phyloP scores from a whole-genome alignment of 1,140 invertebrate species.

The Potamilus streckersoni region DNA sequence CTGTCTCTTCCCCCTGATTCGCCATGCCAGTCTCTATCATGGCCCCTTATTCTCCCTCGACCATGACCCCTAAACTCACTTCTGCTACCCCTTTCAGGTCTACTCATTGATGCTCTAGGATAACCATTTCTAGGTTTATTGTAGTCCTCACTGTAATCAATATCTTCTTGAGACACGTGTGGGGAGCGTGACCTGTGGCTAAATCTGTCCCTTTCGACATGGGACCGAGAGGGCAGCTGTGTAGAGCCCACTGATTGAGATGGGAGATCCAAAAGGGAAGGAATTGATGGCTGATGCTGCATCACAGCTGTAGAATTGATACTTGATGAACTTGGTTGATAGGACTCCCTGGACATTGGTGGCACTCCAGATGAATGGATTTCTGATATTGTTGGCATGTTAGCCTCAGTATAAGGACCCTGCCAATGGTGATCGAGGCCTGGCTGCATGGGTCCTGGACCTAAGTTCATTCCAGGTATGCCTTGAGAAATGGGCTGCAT shows the following conservation, averaged over 20 bases:
- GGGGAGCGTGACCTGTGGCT: background rate
- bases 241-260: background rate
- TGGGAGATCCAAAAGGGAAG: too few species aligned
- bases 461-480: background rate
- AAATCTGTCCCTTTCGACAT: constrained; percentile 6
- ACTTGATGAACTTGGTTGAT: too few species aligned
- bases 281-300: too few species aligned
- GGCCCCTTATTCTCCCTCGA: background rate
- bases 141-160: background rate
- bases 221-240: background rate
- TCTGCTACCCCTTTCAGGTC: background rate
- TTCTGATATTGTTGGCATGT: too few species aligned
- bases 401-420: too few species aligned
- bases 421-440: too few species aligned
- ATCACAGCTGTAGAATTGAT: too few species aligned
- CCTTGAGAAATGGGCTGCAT: constrained; percentile 9
- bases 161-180: constrained; percentile 2
- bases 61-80: background rate
- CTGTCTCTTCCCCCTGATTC: background rate
- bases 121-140: constrained; percentile 5
- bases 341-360: too few species aligned
- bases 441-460: background rate
- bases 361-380: too few species aligned
- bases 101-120: background rate
- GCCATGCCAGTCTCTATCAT: constrained; percentile 6